These are phyloP conservation scores for Thymallus thymallus DNA, from an alignment of 2,113 vertebrate genomes.

Conservation along the genomic window DNA sequence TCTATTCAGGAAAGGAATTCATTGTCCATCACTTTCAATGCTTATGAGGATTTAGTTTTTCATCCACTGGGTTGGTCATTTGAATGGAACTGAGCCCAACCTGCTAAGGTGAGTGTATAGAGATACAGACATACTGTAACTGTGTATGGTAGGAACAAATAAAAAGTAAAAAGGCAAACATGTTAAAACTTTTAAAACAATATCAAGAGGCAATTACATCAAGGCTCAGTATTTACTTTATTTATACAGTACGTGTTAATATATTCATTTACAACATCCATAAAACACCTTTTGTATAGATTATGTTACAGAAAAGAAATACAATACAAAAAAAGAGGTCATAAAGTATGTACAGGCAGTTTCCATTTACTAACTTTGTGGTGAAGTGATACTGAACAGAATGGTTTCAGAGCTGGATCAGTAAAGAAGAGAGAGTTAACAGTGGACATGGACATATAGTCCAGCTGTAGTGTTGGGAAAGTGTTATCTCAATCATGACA, in stretches of 20 bases:
- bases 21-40: not conserved
- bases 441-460: conserved; percentile 14
- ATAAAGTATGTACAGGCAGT: conserved; percentile 22
- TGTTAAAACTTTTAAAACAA: not conserved
- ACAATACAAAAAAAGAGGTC: conserved; percentile 27
- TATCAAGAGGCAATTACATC: not conserved
- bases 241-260: conserved; percentile 67
- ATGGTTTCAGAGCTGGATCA: not conserved
- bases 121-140: not conserved
- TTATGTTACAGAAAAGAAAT: conserved; percentile 62
- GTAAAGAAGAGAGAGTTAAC: not conserved
- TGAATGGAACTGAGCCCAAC: not conserved
- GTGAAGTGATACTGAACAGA: conserved; percentile 20
- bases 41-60: not conserved
- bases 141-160: not conserved
- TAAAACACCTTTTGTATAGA: conserved; percentile 72
- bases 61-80: not conserved
- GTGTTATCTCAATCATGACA: conserved; percentile 3
- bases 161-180: not conserved
- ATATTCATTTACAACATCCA: conserved; percentile 75
- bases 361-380: conserved; percentile 34
- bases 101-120: not conserved
- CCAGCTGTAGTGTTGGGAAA: conserved; percentile 31
- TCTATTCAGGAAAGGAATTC: no score
- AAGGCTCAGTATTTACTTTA: conserved; percentile 46